Evolutionary conservation across 2,888 invertebrate species (phyloP), one percentile per base, ranked within the genome.

Genomic region (Elegia similella): DNA sequence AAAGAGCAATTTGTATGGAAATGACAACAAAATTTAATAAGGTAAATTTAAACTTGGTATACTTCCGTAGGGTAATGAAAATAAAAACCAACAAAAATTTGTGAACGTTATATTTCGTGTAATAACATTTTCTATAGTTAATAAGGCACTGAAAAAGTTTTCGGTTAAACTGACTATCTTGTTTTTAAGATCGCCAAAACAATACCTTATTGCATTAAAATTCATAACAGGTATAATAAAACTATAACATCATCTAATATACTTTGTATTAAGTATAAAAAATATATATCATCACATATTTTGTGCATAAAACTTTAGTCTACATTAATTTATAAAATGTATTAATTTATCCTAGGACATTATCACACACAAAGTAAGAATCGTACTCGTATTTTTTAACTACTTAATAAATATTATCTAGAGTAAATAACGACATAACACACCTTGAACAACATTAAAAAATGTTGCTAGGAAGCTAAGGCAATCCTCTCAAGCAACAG

Each of bases 241-340:
- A 29, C 29, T 29, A 47, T 23, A 5, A 23, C 23, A 23, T 23
- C 5, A 23, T 23, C 23, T 23, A 44, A 44, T 1, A 16, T 42
- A 52, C 32, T 42, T 43, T 42, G 34, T 30, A 55, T 32, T 43
- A 55, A 10, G 8, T 43, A 29, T 13, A 15, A 38, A 52, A 52
- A 15, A 30, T 2, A n/a, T 38, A 12, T 12, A 38, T n/a, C n/a
- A 38, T 54, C 54, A 44, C 54, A 30, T 43, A 16, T 13, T 30
- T 54, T 54, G 54, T 54, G 54, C 54, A 16, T 42, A 42, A 23
- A 16, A 13, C 52, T 38, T n/a, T 38, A 38, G 3, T 10, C 34
- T 34, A 38, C 10, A 38, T 38, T 38, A 12, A 38, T 34, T 10
- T 34, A 34, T 34, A 12, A 8, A 7, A 32, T 8, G 7, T 8